These are phyloP conservation scores for Mustela lutreola DNA, from an alignment of 2,113 vertebrate species.

Conservation along the genomic window DNA sequence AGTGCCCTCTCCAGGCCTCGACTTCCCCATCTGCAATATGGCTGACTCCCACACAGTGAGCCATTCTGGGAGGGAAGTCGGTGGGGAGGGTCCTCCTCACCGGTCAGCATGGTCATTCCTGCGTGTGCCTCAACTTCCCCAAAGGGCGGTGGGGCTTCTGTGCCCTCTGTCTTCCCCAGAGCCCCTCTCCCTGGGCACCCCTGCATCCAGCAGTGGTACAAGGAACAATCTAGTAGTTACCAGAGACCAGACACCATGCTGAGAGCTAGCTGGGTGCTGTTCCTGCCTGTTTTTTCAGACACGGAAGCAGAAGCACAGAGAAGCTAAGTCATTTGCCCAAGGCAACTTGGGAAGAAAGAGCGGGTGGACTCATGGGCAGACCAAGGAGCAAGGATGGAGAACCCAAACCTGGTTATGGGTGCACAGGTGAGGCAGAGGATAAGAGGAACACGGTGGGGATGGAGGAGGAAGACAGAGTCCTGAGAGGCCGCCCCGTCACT, in stretches of 20 bases:
- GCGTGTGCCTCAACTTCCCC: neutral
- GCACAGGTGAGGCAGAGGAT: neutral
- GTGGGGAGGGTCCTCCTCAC: neutral
- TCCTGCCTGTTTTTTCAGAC: neutral
- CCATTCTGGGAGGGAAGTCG: neutral
- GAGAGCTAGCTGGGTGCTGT: neutral
- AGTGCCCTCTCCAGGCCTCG: neutral
- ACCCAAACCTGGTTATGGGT: neutral
- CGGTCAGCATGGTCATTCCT: neutral
- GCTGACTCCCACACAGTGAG: neutral
- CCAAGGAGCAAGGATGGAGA: no score
- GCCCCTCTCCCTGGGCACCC: neutral
- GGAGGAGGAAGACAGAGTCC: neutral
- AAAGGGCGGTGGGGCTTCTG: neutral
- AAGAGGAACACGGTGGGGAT: neutral
- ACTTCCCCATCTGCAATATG: neutral
- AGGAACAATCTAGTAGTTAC: neutral
- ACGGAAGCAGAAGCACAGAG: neutral
- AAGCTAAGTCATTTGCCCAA: neutral
- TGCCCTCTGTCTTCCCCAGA: neutral
- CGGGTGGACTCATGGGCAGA: no score
- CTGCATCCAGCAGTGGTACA: neutral
- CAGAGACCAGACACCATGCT: neutral
- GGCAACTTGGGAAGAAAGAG: neutral
- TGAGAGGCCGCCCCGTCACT: neutral